Evolutionary conservation across 2,797 vertebrate species (phyloP).

Genomic region (Iguana delicatissima): DNA sequence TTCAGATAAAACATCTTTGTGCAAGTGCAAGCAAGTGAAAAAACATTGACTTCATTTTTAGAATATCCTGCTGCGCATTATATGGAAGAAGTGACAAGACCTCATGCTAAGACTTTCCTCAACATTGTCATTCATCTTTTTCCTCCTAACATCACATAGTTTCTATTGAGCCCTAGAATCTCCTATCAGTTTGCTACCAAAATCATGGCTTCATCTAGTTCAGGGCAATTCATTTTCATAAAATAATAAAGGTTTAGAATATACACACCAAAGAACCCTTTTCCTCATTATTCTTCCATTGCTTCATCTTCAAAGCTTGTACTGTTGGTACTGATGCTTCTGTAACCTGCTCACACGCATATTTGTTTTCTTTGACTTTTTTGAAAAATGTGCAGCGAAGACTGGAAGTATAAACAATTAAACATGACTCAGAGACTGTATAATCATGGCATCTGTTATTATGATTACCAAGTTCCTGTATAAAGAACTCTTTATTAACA

Average conservation of each 20-base stretch:
- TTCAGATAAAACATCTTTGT: neutral
- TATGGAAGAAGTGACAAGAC: constrained; percentile 1
- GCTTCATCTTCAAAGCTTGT: constrained; percentile 50
- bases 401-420: constrained; percentile 77
- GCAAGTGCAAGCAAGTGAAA: neutral
- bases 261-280: neutral
- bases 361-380: constrained; percentile 72
- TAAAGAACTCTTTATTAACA: constrained; percentile 53
- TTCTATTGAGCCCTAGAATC: constrained; percentile 17
- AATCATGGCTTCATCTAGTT: neutral
- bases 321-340: constrained; percentile 62
- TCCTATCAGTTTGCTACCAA: constrained; percentile 37
- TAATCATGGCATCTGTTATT: constrained; percentile 77
- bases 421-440: constrained; percentile 63
- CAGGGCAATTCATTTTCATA: neutral
- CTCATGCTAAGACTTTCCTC: constrained; percentile 9
- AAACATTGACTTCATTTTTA: constrained; percentile 15
- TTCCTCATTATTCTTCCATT: constrained; percentile 40
- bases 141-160: constrained; percentile 7
- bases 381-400: constrained; percentile 2
- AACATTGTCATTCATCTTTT: neutral
- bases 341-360: constrained; percentile 14
- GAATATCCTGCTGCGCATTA: constrained; percentile 1
- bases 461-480: constrained; percentile 76
- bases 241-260: constrained; percentile 29